Evolutionary conservation across 2,797 vertebrate species (phyloP).

Genomic region (Lagorchestes hirsutus): DNA sequence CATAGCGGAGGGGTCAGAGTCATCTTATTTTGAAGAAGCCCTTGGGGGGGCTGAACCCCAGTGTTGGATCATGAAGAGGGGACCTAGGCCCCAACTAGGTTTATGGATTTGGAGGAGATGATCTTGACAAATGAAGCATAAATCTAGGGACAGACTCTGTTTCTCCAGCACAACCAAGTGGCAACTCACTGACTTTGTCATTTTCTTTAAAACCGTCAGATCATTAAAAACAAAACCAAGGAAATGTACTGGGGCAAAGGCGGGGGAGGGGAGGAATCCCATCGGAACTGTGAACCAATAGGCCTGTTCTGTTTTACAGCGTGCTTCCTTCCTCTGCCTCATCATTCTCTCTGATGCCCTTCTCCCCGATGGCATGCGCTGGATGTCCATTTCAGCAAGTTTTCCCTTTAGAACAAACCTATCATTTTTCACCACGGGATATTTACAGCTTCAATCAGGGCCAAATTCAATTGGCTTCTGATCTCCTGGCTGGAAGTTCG

Average conservation of each 20-base stretch:
- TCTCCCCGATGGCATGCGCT: neutral
- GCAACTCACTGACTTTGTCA: neutral
- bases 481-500: constrained; percentile 89
- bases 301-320: neutral
- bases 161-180: neutral
- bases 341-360: rapidly evolving
- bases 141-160: neutral
- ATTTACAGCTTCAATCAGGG: constrained; percentile 90
- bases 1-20: neutral
- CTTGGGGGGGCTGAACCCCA: neutral
- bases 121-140: no score
- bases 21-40: neutral
- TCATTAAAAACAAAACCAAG: neutral
- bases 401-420: constrained; percentile 90
- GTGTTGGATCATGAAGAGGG: neutral
- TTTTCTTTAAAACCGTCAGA: neutral
- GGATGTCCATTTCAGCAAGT: constrained; percentile 86
- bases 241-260: neutral
- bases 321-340: neutral
- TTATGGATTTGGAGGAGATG: neutral
- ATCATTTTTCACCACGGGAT: constrained; percentile 89
- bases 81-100: neutral
- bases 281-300: neutral
- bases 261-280: neutral
- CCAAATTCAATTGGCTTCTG: constrained; percentile 89